Evolutionary conservation across 1,140 invertebrate genomes (phyloP).

Genomic region (Zaprionus taronus): DNA sequence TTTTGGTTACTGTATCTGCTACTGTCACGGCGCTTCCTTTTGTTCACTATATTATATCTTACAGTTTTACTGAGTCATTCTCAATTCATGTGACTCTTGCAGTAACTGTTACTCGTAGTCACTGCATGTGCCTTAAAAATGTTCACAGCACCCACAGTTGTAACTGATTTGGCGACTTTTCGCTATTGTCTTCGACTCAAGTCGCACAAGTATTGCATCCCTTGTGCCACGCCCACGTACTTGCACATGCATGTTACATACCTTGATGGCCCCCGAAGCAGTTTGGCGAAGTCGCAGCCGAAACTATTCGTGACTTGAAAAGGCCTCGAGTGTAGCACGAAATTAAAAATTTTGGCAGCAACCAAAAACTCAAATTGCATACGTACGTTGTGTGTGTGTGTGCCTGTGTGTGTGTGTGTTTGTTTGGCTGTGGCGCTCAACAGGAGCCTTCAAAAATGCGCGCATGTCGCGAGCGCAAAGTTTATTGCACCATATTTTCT

Average conservation of each 20-base stretch:
- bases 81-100: not conserved
- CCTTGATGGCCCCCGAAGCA: not conserved
- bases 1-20: not conserved
- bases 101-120: not conserved
- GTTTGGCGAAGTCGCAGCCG: conserved; percentile 6
- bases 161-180: not conserved
- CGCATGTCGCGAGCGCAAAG: conserved; percentile 67
- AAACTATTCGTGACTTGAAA: conserved; percentile 54
- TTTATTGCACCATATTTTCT: conserved; percentile 77
- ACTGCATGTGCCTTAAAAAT: not conserved
- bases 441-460: conserved; percentile 73
- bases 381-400: not conserved
- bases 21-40: too few relatives aligned
- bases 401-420: conserved; percentile 5
- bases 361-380: conserved; percentile 42
- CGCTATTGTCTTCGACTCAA: conserved; percentile 18
- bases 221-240: conserved; percentile 12
- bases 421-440: conserved; percentile 49
- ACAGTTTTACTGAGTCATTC: not conserved
- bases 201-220: not conserved
- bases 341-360: conserved; percentile 72
- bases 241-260: not conserved
- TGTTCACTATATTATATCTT: not conserved
- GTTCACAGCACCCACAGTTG: not conserved
- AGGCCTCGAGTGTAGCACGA: conserved; percentile 53